Conservation (phyloP, 30 jellyfish, hydroid and myxozoan species). For the Hydractinia echinata region DNA sequence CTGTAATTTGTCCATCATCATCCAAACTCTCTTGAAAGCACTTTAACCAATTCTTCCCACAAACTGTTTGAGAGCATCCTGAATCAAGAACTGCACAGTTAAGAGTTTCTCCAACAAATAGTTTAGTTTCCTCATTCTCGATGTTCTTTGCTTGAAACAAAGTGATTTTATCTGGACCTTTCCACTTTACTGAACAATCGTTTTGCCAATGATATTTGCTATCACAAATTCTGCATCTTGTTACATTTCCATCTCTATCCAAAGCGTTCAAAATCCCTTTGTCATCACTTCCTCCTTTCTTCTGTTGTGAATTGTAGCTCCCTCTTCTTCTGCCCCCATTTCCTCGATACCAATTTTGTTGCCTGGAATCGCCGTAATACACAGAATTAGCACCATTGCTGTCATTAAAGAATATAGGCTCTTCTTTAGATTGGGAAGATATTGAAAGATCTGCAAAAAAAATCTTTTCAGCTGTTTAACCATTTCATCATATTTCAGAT, state of each 20-base stretch:
- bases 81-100: no score
- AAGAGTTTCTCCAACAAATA: no score
- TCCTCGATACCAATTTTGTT: slow-evolving; percentile 16
- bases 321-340: slow-evolving; percentile 22
- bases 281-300: slow-evolving; percentile 32
- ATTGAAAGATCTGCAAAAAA: slow-evolving; percentile 20
- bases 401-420: not conserved
- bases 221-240: not conserved
- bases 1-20: slow-evolving; percentile 1
- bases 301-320: slow-evolving; percentile 13
- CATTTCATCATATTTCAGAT: slow-evolving; percentile 37
- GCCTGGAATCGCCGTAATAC: slow-evolving; percentile 8
- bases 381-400: not conserved
- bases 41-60: no score
- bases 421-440: not conserved
- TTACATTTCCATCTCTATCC: slow-evolving; percentile 26
- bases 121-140: no score
- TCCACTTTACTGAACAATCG: slow-evolving; percentile 35
- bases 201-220: slow-evolving; percentile 38
- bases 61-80: no score
- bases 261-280: slow-evolving; percentile 25
- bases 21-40: slow-evolving; percentile 31
- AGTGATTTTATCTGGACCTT: slow-evolving; percentile 12
- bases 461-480: slow-evolving; percentile 39
- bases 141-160: no score